Base-by-base conservation (phyloP, 2,113 vertebrate species). In the Nematolebias whitei region DNA sequence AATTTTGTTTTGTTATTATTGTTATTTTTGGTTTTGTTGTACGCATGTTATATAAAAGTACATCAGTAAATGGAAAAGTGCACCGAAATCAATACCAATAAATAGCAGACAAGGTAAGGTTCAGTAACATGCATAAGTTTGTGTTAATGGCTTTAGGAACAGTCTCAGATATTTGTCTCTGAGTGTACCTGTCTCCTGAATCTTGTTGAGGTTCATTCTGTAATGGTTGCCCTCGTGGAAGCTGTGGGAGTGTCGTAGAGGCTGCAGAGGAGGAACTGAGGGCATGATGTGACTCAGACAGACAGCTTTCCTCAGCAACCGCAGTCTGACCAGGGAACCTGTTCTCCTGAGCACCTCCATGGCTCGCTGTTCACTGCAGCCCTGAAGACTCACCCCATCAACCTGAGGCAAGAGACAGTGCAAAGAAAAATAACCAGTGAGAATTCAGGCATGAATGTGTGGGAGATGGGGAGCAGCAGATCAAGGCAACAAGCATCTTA, bases 361-460 rank as follows among this genome's bases (percentile, higher is more conserved):
- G 41, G 94, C 95, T 71, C 95, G 93, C 55, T 96, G 95, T 82
- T 96, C 96, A 67, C 94, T 96, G 88, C 95, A 96, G 69, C 96
- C 96, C 72, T 96, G 95, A 80, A 98, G 92, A 83, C 94, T 94
- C 85, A 93, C 94, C 64, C 94, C 95, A 78, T 99, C 95, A 62
- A 98, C 96, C 97, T 99, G 77, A 52, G 23, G 44, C 20, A 63
- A 10, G 14, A 12, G 3, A 63, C 48, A 66, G 44, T 44, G 10
- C 12, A 29, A 5, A 40, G 39, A 49, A 23, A 12, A 1, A 11
- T 3, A 26, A 3, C 40, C 15, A 19, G 12, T 14, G 8, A 38
- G 41, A 3, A 19, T 40, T 12, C 43, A 26, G 18, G 2, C 15
- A 26, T 24, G 48, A 58, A 38, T 50, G 38, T 22, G 61, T 29